Evolutionary conservation across 1,140 invertebrate species (phyloP).

Genomic region (Bombyx mandarina): DNA sequence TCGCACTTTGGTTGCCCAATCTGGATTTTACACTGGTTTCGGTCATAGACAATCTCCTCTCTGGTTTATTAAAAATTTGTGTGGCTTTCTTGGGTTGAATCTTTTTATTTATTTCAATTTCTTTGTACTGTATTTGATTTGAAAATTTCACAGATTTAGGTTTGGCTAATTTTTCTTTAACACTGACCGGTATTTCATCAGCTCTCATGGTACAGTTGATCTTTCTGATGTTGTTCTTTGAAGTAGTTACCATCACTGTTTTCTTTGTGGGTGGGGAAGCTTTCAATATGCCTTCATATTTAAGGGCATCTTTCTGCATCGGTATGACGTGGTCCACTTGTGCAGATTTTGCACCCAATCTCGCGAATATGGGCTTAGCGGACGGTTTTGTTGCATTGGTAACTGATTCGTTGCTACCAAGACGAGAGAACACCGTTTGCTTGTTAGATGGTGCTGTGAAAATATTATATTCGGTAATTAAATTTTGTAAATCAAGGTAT

Average conservation of each 20-base stretch:
- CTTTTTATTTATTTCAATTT: slow-evolving; percentile 42
- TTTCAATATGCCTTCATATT: slow-evolving; percentile 66
- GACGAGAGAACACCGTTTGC: slow-evolving; percentile 45
- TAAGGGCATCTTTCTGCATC: slow-evolving; percentile 50
- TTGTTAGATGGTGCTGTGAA: slow-evolving; percentile 31
- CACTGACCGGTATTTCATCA: slow-evolving; percentile 52
- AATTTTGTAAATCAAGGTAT: too few relatives aligned
- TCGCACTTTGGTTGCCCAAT: slow-evolving; percentile 36
- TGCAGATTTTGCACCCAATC: slow-evolving; percentile 48
- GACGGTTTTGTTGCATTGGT: slow-evolving; percentile 15
- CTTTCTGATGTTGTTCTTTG: slow-evolving; percentile 41
- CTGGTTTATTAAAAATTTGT: slow-evolving; percentile 53
- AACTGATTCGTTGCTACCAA: slow-evolving; percentile 36
- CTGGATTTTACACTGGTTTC: slow-evolving; percentile 36
- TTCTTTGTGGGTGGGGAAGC: slow-evolving; percentile 31
- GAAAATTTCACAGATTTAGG: slow-evolving; percentile 66
- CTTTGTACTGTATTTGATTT: slow-evolving; percentile 59
- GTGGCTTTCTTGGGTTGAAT: slow-evolving; percentile 24
- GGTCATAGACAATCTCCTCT: slow-evolving; percentile 53
- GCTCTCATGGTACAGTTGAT: slow-evolving; percentile 60
- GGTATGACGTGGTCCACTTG: slow-evolving; percentile 22
- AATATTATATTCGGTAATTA: background rate
- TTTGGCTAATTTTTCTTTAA: slow-evolving; percentile 53
- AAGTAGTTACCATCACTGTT: slow-evolving; percentile 48
- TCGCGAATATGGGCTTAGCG: slow-evolving; percentile 47